Evolutionary conservation across 2,113 vertebrate genomes (phyloP), one percentile per base, ranked within the genome.

Genomic region (Physeter macrocephalus): DNA sequence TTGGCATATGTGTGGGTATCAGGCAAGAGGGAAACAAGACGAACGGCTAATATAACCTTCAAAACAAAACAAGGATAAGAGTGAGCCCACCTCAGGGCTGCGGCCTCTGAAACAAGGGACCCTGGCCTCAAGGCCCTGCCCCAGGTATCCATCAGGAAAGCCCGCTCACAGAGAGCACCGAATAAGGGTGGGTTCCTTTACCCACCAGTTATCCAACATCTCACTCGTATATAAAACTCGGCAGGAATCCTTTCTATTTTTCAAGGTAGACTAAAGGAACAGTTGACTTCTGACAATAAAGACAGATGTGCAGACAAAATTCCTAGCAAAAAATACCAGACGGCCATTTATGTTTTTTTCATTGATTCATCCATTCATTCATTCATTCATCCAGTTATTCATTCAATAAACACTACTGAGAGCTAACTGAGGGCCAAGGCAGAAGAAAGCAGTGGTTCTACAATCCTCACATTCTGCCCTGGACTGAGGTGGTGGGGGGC

Each of bases 241-340:
- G 12, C 36, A 69, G 62, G 52, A 95, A 84, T 84, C 29, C 25
- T 86, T 71, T 95, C 66, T 87, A 20, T 75, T 93, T 71, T 89
- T 92, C 57, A 87, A 93, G 64, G 54, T 89, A 93, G n/a, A 75
- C 61, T 57, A 92, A 85, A 95, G 66, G 29, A 84, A 20, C 39
- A 88, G 90, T 85, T 88, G 78, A 90, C 39, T 81, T 94, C n/a
- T 94, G 92, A 86, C 46, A 72, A 52, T 66, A 95, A 54, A 87
- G 77, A 82, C 31, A 92, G 17, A 81, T 57, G 4, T 27, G 61
- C 34, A 93, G 49, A 82, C 61, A 77, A 89, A 86, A 72, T 72
- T 46, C 11, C 41, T 36, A 81, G 52, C 36, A 52, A 92, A 87
- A 85, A 90, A 52, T 34, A 62, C 23, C 59, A 31, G 8, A 92